phyloP scores from a whole-genome alignment of 2,113 vertebrate genomes.

The Semicossyphus pulcher region DNA sequence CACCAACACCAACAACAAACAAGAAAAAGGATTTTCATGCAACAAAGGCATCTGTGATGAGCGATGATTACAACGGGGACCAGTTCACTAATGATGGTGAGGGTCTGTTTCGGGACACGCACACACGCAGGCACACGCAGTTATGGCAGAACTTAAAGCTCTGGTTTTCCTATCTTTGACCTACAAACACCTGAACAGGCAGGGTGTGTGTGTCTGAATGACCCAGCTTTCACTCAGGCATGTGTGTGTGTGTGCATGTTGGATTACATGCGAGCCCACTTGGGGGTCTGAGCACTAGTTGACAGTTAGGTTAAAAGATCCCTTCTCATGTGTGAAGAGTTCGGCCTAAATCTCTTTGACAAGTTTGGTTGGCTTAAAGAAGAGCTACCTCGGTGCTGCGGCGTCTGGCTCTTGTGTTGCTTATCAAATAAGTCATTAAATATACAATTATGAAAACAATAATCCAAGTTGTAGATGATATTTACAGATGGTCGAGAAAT shows the following conservation, averaged over 20 bases:
- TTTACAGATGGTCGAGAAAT: constrained; percentile 71
- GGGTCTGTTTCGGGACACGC: constrained; percentile 32
- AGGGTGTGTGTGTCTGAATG: constrained; percentile 11
- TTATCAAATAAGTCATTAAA: constrained; percentile 48
- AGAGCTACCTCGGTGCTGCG: constrained; percentile 41
- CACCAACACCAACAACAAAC: constrained; percentile 67
- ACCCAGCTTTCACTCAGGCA: constrained; percentile 36
- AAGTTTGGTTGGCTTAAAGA: constrained; percentile 30
- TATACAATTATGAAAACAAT: constrained; percentile 49
- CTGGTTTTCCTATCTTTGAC: constrained; percentile 41
- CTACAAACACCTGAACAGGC: constrained; percentile 35
- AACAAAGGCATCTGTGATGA: constrained; percentile 82
- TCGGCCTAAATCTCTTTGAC: constrained; percentile 28
- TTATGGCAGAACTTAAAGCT: constrained; percentile 33
- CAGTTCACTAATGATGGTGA: constrained; percentile 58
- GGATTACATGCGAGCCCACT: constrained; percentile 26
- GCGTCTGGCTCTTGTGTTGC: constrained; percentile 33
- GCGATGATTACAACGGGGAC: constrained; percentile 57
- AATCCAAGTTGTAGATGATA: constrained; percentile 50
- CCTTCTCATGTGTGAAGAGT: constrained; percentile 38
- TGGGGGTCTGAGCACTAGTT: constrained; percentile 10
- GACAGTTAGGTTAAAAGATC: constrained; percentile 38
- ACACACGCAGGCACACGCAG: constrained; percentile 15
- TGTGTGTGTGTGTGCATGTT: constrained; percentile 24
- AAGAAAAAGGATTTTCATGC: constrained; percentile 80